Conservation (phyloP, 53 echinoderm and acorn worm genomes). For the Holothuria scabra region DNA sequence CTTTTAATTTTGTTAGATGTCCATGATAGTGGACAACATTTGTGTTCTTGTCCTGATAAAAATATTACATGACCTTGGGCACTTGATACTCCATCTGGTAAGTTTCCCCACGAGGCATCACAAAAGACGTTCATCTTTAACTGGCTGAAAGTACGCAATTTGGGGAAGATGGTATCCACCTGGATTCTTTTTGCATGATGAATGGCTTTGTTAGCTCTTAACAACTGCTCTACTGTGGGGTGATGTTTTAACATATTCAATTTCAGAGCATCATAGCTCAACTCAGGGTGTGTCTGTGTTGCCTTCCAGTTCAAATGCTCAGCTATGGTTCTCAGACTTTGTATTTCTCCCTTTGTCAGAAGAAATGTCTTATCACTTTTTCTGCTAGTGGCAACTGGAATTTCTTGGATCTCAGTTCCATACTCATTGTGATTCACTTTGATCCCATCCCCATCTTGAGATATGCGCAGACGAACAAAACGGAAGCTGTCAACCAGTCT, state of each 20-base stretch:
- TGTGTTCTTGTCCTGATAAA: slow-evolving; percentile 27
- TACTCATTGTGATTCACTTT: slow-evolving; percentile 43
- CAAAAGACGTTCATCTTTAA: slow-evolving; percentile 56
- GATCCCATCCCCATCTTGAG: slow-evolving; percentile 32
- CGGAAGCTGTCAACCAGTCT: slow-evolving; percentile 42
- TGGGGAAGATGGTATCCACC: not conserved
- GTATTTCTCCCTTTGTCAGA: slow-evolving; percentile 52
- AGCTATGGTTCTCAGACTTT: slow-evolving; percentile 47
- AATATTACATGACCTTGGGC: slow-evolving; percentile 64
- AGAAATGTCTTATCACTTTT: slow-evolving; percentile 46
- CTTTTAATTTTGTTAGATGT: slow-evolving; percentile 59
- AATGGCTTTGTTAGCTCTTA: slow-evolving; percentile 55
- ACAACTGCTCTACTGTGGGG: slow-evolving; percentile 52
- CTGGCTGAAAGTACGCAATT: slow-evolving; percentile 22
- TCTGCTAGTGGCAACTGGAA: not conserved
- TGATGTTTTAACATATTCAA: slow-evolving; percentile 60
- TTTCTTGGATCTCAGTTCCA: slow-evolving; percentile 51
- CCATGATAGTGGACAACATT: slow-evolving; percentile 47
- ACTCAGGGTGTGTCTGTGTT: slow-evolving; percentile 55
- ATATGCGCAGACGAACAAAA: slow-evolving; percentile 50
- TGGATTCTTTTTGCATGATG: no score
- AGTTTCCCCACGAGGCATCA: slow-evolving; percentile 69
- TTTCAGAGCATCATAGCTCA: slow-evolving; percentile 62
- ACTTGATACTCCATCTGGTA: slow-evolving; percentile 65
- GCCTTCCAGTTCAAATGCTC: slow-evolving; percentile 62